Conservation (phyloP, 1,140 invertebrate species). For the Homarus americanus region DNA sequence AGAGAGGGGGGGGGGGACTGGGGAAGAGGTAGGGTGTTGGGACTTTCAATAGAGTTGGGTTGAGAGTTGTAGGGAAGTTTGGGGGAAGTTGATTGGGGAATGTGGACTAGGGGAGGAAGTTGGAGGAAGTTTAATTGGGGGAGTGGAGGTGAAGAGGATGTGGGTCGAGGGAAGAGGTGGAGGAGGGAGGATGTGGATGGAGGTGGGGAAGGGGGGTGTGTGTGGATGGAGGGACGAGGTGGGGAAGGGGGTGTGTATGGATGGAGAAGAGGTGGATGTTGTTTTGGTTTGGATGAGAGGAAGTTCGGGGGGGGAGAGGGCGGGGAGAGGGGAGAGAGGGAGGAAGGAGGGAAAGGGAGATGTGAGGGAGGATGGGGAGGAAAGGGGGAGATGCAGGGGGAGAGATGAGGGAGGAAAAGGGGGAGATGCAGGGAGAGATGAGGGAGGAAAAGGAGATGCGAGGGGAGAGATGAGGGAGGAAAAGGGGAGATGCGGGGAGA, state of each 20-base stretch:
- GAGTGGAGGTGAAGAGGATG: neutral
- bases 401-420: neutral
- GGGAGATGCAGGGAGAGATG: neutral
- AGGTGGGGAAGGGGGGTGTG: neutral
- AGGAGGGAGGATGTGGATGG: neutral
- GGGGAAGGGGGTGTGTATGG: neutral
- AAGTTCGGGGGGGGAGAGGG: neutral
- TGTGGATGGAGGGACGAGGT: neutral
- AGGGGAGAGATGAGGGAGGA: neutral
- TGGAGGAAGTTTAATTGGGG: neutral
- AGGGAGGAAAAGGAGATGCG: neutral
- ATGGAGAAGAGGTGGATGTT: neutral
- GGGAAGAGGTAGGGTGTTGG: neutral
- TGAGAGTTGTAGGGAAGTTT: neutral
- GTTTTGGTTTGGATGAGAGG: neutral
- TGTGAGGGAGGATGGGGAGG: neutral
- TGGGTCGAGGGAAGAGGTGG: neutral
- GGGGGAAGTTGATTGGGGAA: neutral
- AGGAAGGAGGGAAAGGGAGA: neutral
- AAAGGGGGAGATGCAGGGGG: neutral
- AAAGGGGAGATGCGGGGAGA: neutral
- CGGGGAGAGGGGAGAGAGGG: neutral
- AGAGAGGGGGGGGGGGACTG: neutral
- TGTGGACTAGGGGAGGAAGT: too few species aligned
- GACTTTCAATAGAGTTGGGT: neutral